Base-by-base conservation (phyloP, 2,797 vertebrate species). In the Thaleichthys pacificus region DNA sequence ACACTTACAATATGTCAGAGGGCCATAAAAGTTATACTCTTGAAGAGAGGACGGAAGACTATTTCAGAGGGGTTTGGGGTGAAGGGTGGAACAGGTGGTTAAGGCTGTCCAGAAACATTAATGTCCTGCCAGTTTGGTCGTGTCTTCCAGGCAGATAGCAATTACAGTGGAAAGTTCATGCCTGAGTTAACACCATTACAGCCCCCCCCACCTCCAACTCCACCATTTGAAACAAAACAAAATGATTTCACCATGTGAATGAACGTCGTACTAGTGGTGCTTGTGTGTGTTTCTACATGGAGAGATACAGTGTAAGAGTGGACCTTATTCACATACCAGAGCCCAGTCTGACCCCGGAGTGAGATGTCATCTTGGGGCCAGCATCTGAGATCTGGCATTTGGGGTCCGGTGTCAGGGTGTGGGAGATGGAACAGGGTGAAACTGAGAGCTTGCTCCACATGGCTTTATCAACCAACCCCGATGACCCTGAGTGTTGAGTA, bases 351-450 rank as follows among this genome's bases (percentile, higher is more conserved):
- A 56, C 28, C 32, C 51, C 3, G 3, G 30, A 66, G 17, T 22
- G 35, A 58, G 30, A 58, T 28, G 14, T 58, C 61, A 47, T 7
- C 70, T 51, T 66, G 70, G 70, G 51, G 30, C 21, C 3, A 56
- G 60, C 21, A 15, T 24, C 24, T 58, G 67, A 32, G 49, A 4
- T 60, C 30, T 66, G 71, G 32, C 56, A 66, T 72, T 72, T 66
- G 35, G 63, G 5, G 22, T 60, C 15, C n/a, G 66, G 47, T 67
- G 22, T 71, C 70, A 65, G 49, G 32, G 32, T 60, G 67, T 58
- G 6, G 15, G 54, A 17, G n/a, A 5, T 1, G 15, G 61, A 11
- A 12, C 28, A 22, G 9, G 49, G 11, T 71, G 70, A 57, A 26
- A 65, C 47, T 7, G 32, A 66, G 32, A 60, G n/a, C 63, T 22